These are phyloP conservation scores for Philypnodon macrostomus DNA, from an alignment of 2,797 vertebrate genomes.

Conservation along the genomic window DNA sequence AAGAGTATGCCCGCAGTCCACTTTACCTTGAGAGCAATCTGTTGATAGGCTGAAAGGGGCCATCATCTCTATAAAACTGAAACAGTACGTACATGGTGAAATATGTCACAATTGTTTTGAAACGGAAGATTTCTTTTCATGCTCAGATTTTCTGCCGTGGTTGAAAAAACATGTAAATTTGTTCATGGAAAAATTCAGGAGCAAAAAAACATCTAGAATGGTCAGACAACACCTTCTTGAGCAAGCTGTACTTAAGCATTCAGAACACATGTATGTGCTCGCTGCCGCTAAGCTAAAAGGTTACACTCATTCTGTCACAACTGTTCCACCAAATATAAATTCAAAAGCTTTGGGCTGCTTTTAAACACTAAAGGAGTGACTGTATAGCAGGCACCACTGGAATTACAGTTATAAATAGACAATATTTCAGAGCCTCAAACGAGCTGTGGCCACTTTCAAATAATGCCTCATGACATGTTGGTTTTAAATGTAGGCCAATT, in stretches of 20 bases:
- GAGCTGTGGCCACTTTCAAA: slow-evolving; percentile 40
- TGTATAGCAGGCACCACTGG: slow-evolving; percentile 17
- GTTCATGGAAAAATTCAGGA: slow-evolving; percentile 42
- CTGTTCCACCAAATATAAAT: slow-evolving; percentile 43
- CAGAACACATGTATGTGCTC: slow-evolving; percentile 30
- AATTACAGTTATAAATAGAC: slow-evolving; percentile 53
- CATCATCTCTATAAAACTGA: background rate
- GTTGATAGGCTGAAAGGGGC: background rate
- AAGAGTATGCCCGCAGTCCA: slow-evolving; percentile 2
- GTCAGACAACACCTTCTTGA: slow-evolving; percentile 26
- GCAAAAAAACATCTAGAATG: slow-evolving; percentile 28
- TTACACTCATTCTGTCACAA: slow-evolving; percentile 52
- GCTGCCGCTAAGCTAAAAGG: slow-evolving; percentile 43
- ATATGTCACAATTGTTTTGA: slow-evolving; percentile 11
- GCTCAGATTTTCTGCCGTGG: slow-evolving; percentile 5
- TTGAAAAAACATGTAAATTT: slow-evolving; percentile 30
- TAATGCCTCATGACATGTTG: slow-evolving; percentile 54
- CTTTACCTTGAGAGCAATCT: background rate
- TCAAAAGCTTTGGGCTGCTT: slow-evolving; percentile 32
- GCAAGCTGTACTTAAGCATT: slow-evolving; percentile 33
- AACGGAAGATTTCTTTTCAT: slow-evolving; percentile 30
- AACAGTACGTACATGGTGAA: slow-evolving; percentile 12
- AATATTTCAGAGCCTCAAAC: slow-evolving; percentile 25
- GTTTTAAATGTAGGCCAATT: slow-evolving; percentile 41
- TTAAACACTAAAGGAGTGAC: slow-evolving; percentile 30